phyloP scores from a whole-genome alignment of 2,113 vertebrate species.

The Urocolius indicus region DNA sequence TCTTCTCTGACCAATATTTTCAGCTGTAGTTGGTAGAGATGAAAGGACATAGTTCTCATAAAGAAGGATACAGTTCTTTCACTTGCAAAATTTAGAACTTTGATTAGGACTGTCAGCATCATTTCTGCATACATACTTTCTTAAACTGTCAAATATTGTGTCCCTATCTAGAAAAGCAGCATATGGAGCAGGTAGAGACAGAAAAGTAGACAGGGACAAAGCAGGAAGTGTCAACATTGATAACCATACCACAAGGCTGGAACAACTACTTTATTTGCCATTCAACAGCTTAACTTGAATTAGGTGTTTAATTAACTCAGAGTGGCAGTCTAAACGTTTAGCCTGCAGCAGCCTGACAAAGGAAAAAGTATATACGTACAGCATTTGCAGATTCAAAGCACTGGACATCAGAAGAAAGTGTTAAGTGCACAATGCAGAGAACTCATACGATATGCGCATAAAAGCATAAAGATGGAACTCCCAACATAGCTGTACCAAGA shows the following conservation, averaged over 20 bases:
- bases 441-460: neutral
- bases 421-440: constrained; percentile 21
- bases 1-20: constrained; percentile 8
- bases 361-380: neutral
- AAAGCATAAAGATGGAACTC: neutral
- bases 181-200: neutral
- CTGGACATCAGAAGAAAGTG: constrained; percentile 14
- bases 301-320: constrained; percentile 75
- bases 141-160: neutral
- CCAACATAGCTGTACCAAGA: neutral
- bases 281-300: constrained; percentile 65
- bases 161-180: neutral
- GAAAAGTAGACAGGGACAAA: neutral
- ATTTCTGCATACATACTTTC: neutral
- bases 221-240: constrained; percentile 25
- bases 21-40: neutral
- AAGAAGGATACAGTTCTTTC: neutral
- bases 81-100: neutral
- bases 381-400: constrained; percentile 25
- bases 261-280: constrained; percentile 54
- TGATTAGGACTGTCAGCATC: neutral
- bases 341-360: constrained; percentile 58
- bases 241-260: neutral
- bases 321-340: constrained; percentile 56
- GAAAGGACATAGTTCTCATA: neutral